Base-by-base conservation (phyloP, 2,797 vertebrate species). In the Dromococcyx pavoninus region DNA sequence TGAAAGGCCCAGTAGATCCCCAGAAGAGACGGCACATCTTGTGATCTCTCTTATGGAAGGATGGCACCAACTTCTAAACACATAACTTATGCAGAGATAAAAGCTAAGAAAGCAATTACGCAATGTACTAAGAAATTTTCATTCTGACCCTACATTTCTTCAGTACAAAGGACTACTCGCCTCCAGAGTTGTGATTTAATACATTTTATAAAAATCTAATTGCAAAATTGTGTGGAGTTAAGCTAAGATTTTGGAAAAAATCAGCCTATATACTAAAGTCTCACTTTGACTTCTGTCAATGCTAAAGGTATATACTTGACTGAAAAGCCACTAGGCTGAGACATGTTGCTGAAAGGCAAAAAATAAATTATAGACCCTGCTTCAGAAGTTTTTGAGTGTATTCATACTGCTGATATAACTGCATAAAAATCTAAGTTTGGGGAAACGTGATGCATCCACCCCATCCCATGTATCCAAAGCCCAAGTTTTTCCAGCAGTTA, bases 381-480 rank as follows among this genome's bases (percentile, higher is more conserved):
- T 81, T n/a, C n/a, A 56, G 35, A 94, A 13, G 17, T 37, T 75
- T 56, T 28, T 32, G 35, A 66, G 12, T 60, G 6, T 39, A 43
- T 80, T 83, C 58, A 64, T 92, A 39, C 15, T n/a, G 41, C 22
- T 85, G 41, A 75, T 74, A 32, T n/a, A 67, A 23, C 10, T 84
- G 28, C 23, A 57, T 56, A 23, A 71, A 79, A 56, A 48, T 7
- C 33, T 53, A 5, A 13, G 14, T 64, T 74, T 16, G 19, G 57
- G 18, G 30, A 67, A 78, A 57, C 0, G 0, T 5, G 21, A 65
- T 41, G 16, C 25, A 39, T 41, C 44, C 2, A 0, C 46, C 28
- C 11, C 13, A 37, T 37, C 32, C 9, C 17, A 0, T 9, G 17
- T 41, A 61, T 8, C 7, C 39, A 61, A 65, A 70, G 35, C 28